phyloP scores from a whole-genome alignment of 2,888 invertebrate species.

The Rhorus exstirpatorius region DNA sequence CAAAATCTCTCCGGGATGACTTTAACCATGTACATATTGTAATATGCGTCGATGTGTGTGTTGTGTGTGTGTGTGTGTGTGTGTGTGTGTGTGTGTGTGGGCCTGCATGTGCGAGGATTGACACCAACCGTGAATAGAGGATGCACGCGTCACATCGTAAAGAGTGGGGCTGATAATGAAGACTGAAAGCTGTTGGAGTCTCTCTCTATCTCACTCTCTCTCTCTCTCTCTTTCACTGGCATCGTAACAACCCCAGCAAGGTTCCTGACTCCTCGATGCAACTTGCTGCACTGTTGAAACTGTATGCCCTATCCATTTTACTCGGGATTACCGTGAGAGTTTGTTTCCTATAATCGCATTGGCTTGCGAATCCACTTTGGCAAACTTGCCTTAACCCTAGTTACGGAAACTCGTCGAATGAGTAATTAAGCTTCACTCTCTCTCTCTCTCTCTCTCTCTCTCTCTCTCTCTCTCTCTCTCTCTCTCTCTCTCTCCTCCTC shows the following conservation, averaged over 20 bases:
- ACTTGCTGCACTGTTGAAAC: constrained; percentile 29
- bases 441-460: constrained; percentile 43
- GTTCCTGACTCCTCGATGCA: constrained; percentile 1
- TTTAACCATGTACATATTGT: neutral
- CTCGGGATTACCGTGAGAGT: constrained; percentile 65
- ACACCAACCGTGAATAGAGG: constrained; percentile 30
- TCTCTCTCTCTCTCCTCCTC: no score
- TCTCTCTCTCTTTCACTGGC: constrained; percentile 8
- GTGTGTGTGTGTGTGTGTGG: constrained; percentile 4
- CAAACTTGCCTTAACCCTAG: constrained; percentile 73
- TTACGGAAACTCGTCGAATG: constrained; percentile 76
- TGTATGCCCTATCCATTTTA: constrained; percentile 45
- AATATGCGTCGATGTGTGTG: neutral
- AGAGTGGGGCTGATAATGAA: constrained; percentile 38
- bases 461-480: constrained; percentile 52
- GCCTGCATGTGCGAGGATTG: neutral
- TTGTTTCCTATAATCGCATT: constrained; percentile 78
- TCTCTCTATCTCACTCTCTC: no score
- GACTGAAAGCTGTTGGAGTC: constrained; percentile 44
- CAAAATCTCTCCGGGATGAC: neutral
- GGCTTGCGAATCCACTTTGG: constrained; percentile 68
- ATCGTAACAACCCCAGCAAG: constrained; percentile 33
- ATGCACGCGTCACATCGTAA: constrained; percentile 29
- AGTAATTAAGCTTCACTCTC: constrained; percentile 76
- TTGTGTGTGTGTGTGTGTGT: neutral